Percentiles rank a stretch among this genome's conserved stretches.
Evolutionary conservation across 2,797 vertebrate species (phyloP).

Genomic region (Siniperca scherzeri): DNA sequence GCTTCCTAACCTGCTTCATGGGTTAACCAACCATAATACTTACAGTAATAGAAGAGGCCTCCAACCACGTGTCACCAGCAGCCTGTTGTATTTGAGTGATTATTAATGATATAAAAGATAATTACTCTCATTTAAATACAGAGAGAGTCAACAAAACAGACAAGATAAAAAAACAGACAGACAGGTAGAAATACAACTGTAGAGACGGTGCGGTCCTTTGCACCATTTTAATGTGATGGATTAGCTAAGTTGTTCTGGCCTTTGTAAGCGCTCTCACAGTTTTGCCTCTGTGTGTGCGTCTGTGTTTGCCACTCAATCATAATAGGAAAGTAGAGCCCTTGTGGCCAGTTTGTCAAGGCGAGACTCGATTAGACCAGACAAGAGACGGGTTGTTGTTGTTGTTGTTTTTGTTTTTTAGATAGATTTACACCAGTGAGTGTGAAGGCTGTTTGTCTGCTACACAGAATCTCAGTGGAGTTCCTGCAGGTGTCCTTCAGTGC

Average conservation of each 20-base stretch:
- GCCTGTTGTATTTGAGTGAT: background rate
- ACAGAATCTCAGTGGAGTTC: conserved; percentile 1
- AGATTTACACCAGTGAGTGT: conserved; percentile 21
- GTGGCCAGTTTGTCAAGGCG: conserved; percentile 56
- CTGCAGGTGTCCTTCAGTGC: conserved; percentile 34
- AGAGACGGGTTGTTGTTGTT: background rate
- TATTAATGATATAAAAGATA: background rate
- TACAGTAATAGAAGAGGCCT: background rate
- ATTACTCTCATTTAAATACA: background rate
- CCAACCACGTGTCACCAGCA: background rate
- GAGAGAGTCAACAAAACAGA: background rate
- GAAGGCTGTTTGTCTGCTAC: conserved; percentile 51
- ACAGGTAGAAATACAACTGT: background rate
- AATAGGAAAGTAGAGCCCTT: conserved; percentile 27
- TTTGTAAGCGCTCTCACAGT: conserved; percentile 30
- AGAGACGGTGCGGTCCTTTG: conserved; percentile 12
- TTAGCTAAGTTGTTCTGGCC: conserved; percentile 23
- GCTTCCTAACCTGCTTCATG: conserved; percentile 1
- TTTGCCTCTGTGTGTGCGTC: background rate
- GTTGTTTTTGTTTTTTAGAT: conserved; percentile 34
- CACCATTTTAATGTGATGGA: conserved; percentile 30
- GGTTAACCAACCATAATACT: background rate
- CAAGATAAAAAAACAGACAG: background rate
- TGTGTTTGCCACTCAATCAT: conserved; percentile 44
- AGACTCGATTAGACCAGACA: conserved; percentile 47